Evolutionary conservation across 2,113 vertebrate species (phyloP).

Genomic region (Cygnus buccinator): DNA sequence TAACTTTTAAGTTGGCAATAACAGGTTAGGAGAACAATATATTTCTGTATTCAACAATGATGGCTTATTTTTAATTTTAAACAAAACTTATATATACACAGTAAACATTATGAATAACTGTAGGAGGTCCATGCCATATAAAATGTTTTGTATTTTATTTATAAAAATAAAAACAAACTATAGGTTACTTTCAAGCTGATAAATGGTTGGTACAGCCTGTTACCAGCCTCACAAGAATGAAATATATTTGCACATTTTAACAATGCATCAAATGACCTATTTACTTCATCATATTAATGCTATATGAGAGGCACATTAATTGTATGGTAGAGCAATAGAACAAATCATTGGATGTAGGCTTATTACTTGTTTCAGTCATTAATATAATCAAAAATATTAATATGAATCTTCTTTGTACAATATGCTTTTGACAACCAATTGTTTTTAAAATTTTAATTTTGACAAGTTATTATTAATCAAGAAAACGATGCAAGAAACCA

Average conservation of each 20-base stretch:
- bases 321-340: not conserved
- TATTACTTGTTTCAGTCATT: constrained; percentile 28
- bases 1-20: not conserved
- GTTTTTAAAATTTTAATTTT: constrained; percentile 21
- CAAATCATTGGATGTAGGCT: not conserved
- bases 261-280: not conserved
- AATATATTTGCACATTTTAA: not conserved
- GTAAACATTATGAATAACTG: not conserved
- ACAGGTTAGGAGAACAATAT: not conserved
- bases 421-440: not conserved
- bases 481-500: not conserved
- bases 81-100: not conserved
- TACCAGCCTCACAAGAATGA: not conserved
- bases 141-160: not conserved
- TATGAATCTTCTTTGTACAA: constrained; percentile 10
- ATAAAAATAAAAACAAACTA: not conserved
- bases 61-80: not conserved
- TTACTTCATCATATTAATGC: not conserved
- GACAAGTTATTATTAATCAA: constrained; percentile 25
- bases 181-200: not conserved
- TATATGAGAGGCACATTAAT: not conserved
- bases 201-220: not conserved
- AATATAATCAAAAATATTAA: not conserved
- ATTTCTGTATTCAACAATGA: not conserved
- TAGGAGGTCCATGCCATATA: not conserved